Conservation (phyloP, 2,888 invertebrate species). For the Agrilus cyanescens region DNA sequence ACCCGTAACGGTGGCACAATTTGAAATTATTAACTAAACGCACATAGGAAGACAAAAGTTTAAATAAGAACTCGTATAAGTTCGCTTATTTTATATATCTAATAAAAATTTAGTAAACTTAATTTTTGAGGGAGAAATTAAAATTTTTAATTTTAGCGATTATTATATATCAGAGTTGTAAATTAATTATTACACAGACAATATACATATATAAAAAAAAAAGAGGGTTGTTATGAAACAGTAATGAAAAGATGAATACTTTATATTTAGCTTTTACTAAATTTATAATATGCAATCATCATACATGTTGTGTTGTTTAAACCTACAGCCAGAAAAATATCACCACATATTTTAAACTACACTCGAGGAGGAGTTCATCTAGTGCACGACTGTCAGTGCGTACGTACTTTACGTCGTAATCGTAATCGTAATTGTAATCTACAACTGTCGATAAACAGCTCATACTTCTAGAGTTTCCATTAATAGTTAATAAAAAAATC, state of each 20-base stretch:
- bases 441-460: conserved; percentile 15
- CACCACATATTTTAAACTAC: conserved; percentile 40
- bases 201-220: neutral
- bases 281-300: conserved; percentile 38
- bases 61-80: no score
- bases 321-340: conserved; percentile 41
- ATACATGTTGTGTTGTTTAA: conserved; percentile 35
- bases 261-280: conserved; percentile 38
- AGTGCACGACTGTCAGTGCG: conserved; percentile 30
- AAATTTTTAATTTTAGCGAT: no score
- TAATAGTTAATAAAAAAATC: conserved; percentile 26
- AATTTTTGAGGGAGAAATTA: no score
- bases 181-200: no score
- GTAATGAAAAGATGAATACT: conserved; percentile 28
- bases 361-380: conserved; percentile 30
- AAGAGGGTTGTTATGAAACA: conserved; percentile 11
- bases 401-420: no score
- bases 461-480: conserved; percentile 25
- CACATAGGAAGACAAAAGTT: no score
- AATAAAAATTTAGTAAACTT: no score
- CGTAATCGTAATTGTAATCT: no score
- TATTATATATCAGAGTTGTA: neutral
- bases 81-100: no score
- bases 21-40: no score
- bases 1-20: no score